Base-by-base conservation (phyloP, 1,140 invertebrate species). In the Vanessa tameamea region DNA sequence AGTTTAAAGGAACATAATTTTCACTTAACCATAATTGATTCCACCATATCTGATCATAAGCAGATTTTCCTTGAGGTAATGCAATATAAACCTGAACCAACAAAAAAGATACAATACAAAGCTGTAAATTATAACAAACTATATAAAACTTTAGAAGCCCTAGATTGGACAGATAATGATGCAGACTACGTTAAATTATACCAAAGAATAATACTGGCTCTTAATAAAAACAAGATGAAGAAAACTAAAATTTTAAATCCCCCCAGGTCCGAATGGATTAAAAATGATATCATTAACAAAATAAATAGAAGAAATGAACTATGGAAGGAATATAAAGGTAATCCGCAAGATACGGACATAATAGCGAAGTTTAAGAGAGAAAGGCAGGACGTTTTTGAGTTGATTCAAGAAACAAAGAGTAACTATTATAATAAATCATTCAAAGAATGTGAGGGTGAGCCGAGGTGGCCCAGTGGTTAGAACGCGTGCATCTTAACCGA, bases 11-110 rank as follows among this genome's bases (percentile, higher is more conserved):
- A 78, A 43, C 37, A 72, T 11, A 65, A 26, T 15, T 75, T 71
- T 69, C 57, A 72, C 43, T 37, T 78, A 16, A 37, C 69, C 31
- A 61, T 75, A 15, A 47, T 75, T 8, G 73, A 78, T 13, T 72
- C 73, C 26, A 26, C 64, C 37, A 66, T 73, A 59, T 71, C 76
- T 53, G 76, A 77, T 57, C 71, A 73, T 57, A 77, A 70, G 31
- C 69, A 75, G 23, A 78, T 78, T n/a, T 78, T 61, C 53, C 31
- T 61, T 61, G 59, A 61, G 59, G 26, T 61, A 61, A 61, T 61
- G 59, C 59, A 61, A 61, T 61, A 61, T 61, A 61, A 61, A 61
- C 59, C 59, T 61, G 59, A 61, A 61, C 59, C 59, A 61, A 61
- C 26, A 61, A 61, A 61, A 61, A 61, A 51, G 59, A 61, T 61